Conservation (phyloP, 2,113 vertebrate genomes). For the Gambusia holbrooki region DNA sequence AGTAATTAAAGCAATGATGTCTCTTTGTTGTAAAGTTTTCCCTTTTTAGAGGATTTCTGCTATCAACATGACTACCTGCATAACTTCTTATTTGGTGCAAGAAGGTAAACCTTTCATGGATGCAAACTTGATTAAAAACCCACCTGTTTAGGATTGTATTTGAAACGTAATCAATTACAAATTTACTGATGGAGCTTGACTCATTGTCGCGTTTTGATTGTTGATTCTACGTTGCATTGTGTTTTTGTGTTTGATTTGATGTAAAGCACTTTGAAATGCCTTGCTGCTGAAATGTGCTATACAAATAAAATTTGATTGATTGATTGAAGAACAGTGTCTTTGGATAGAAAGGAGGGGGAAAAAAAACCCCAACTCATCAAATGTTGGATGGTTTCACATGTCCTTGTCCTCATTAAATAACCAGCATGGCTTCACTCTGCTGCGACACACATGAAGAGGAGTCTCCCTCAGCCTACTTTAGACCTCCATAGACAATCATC, state of each 20-base stretch:
- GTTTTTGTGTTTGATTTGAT: no score
- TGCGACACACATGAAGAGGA: slow-evolving; percentile 40
- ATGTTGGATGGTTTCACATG: slow-evolving; percentile 13
- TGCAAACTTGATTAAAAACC: no score
- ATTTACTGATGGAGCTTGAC: no score
- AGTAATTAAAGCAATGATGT: neutral
- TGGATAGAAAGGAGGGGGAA: neutral
- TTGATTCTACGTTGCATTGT: no score
- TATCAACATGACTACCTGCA: neutral
- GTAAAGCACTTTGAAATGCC: no score
- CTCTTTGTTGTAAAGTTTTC: neutral
- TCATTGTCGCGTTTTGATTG: no score
- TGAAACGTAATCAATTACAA: no score
- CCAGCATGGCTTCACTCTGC: slow-evolving; percentile 29
- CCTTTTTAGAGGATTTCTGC: neutral
- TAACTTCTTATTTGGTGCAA: neutral
- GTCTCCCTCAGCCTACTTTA: slow-evolving; percentile 32
- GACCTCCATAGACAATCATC: slow-evolving; percentile 27
- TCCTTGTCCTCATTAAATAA: slow-evolving; percentile 41
- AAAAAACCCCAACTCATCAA: slow-evolving; percentile 2
- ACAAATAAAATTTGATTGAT: no score
- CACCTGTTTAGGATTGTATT: no score
- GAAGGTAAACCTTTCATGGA: no score
- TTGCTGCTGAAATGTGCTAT: no score
- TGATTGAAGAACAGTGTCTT: neutral